phyloP scores from a whole-genome alignment of 2,888 invertebrate genomes.

The Caenorhabditis uteleia region DNA sequence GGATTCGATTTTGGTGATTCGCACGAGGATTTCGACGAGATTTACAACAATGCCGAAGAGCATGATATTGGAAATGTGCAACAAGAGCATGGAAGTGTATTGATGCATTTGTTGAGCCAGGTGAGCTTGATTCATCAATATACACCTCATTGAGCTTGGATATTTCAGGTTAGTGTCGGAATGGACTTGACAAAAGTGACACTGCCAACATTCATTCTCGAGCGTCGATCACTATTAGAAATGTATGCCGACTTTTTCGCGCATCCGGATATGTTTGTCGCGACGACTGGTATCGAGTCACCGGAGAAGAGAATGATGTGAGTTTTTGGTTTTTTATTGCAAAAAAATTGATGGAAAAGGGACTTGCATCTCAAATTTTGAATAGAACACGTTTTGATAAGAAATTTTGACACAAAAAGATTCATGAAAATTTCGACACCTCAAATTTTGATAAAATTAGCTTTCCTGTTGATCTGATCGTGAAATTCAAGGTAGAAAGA shows the following conservation, averaged over 20 bases:
- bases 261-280: constrained; percentile 90
- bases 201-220: constrained; percentile 96
- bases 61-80: constrained; percentile 76
- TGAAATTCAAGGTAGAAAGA: no score
- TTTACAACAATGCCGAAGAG: constrained; percentile 73
- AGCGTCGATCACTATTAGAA: constrained; percentile 92
- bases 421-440: no score
- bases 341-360: no score
- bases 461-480: no score
- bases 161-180: constrained; percentile 83
- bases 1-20: constrained; percentile 72
- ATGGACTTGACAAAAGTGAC: constrained; percentile 99
- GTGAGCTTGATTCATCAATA: constrained; percentile 25
- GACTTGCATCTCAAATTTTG: no score
- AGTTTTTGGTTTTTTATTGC: constrained; percentile 12
- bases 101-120: constrained; percentile 93
- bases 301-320: constrained; percentile 64
- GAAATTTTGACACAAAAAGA: no score
- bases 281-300: constrained; percentile 76
- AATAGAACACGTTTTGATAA: no score
- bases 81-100: constrained; percentile 94
- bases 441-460: no score
- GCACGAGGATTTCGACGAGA: constrained; percentile 67
- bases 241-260: constrained; percentile 99
- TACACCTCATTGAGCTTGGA: background rate